A percentile compares a stretch with the other conserved stretches of the same genome.
phyloP scores from a whole-genome alignment of 2,113 vertebrate species.

The Caretta caretta region DNA sequence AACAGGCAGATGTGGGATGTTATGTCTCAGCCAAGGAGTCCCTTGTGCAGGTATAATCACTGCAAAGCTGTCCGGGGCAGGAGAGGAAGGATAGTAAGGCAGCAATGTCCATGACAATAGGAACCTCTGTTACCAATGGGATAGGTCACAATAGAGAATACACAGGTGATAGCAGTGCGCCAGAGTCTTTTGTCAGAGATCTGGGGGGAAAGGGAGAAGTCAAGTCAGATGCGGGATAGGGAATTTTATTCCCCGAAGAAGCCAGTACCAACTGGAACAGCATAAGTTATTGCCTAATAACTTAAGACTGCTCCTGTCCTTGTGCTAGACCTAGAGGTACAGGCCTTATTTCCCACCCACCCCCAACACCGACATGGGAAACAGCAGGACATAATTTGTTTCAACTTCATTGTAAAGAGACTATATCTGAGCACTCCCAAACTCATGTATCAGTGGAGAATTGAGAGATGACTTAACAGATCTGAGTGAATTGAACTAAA shows the following conservation, averaged over 20 bases:
- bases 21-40: background rate
- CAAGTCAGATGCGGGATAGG: background rate
- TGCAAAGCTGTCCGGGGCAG: background rate
- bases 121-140: background rate
- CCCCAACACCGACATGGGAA: background rate
- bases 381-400: background rate
- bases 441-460: background rate
- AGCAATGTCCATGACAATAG: conserved; percentile 8
- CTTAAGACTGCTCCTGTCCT: background rate
- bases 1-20: background rate
- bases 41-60: background rate
- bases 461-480: no score
- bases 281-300: background rate
- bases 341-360: rapidly evolving
- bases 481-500: background rate
- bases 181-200: background rate
- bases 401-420: background rate
- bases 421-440: background rate
- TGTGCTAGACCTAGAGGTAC: background rate
- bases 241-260: background rate
- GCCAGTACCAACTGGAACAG: rapidly evolving
- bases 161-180: background rate
- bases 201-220: background rate
- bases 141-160: rapidly evolving
- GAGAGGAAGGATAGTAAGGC: rapidly evolving